Evolutionary conservation across 2,113 vertebrate genomes (phyloP).

Genomic region (Thunnus maccoyii): DNA sequence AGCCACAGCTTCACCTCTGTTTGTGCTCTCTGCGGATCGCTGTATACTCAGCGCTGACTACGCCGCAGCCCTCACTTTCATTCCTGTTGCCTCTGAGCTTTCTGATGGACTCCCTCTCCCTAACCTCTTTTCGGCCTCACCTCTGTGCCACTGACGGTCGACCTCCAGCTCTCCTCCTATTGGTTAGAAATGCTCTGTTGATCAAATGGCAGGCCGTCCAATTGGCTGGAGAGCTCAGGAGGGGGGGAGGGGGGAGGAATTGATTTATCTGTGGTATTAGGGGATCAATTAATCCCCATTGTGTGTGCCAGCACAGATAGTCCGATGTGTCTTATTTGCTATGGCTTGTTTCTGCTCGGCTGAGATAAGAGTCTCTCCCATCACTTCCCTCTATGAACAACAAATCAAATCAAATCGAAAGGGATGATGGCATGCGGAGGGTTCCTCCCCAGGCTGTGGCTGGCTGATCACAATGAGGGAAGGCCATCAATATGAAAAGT

Average conservation of each 20-base stretch:
- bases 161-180: constrained; percentile 59
- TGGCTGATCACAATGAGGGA: constrained; percentile 73
- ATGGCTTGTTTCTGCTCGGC: constrained; percentile 84
- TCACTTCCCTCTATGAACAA: constrained; percentile 73
- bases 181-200: constrained; percentile 77
- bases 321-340: constrained; percentile 84
- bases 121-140: constrained; percentile 64
- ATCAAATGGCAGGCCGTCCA: constrained; percentile 69
- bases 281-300: constrained; percentile 89
- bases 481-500: constrained; percentile 74
- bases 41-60: constrained; percentile 36
- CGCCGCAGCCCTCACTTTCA: constrained; percentile 58
- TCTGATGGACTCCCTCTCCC: constrained; percentile 82
- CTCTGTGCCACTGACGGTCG: constrained; percentile 72
- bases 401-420: constrained; percentile 80
- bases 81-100: constrained; percentile 73
- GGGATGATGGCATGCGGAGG: constrained; percentile 64
- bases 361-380: constrained; percentile 83
- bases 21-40: constrained; percentile 43
- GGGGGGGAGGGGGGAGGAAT: constrained; percentile 75
- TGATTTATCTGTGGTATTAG: constrained; percentile 90
- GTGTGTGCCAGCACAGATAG: constrained; percentile 88
- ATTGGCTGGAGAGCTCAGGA: constrained; percentile 78
- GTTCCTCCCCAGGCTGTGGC: constrained; percentile 74
- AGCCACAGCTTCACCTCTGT: constrained; percentile 30